These are phyloP conservation scores for Chelonus formosanus DNA, from an alignment of 2,888 invertebrate genomes.

Conservation along the genomic window DNA sequence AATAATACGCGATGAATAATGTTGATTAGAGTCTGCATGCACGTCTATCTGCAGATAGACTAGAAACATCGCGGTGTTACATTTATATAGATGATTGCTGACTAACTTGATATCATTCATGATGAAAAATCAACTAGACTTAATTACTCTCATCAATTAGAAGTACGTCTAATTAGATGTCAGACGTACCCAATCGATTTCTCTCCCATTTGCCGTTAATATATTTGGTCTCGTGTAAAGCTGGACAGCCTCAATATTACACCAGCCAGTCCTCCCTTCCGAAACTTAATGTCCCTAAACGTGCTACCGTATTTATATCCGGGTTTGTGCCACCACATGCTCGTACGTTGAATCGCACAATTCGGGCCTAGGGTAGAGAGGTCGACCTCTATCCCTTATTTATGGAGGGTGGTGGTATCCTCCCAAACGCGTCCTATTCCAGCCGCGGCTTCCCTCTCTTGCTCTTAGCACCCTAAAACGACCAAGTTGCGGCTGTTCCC, in stretches of 20 bases:
- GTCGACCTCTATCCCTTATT: constrained; percentile 51
- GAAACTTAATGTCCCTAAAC: constrained; percentile 52
- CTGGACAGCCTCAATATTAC: constrained; percentile 45
- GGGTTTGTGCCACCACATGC: constrained; percentile 46
- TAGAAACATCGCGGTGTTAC: neutral
- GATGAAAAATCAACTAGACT: constrained; percentile 7
- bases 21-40: neutral
- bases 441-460: constrained; percentile 31
- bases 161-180: constrained; percentile 33
- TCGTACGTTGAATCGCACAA: constrained; percentile 44
- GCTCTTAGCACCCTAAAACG: constrained; percentile 29
- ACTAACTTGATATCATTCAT: neutral
- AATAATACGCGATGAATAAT: constrained; percentile 12
- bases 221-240: constrained; percentile 42
- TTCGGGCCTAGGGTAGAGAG: constrained; percentile 39
- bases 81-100: too few relatives aligned
- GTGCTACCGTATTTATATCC: constrained; percentile 51
- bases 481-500: constrained; percentile 23
- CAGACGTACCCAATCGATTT: constrained; percentile 38
- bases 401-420: constrained; percentile 48
- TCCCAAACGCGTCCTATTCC: constrained; percentile 45
- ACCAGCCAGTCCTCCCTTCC: constrained; percentile 42
- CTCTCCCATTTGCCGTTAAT: constrained; percentile 34
- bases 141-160: constrained; percentile 2
- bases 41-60: neutral